These are phyloP conservation scores for Cyprinodon brontotheroides DNA, from an alignment of 2,113 vertebrate species.

Conservation along the genomic window DNA sequence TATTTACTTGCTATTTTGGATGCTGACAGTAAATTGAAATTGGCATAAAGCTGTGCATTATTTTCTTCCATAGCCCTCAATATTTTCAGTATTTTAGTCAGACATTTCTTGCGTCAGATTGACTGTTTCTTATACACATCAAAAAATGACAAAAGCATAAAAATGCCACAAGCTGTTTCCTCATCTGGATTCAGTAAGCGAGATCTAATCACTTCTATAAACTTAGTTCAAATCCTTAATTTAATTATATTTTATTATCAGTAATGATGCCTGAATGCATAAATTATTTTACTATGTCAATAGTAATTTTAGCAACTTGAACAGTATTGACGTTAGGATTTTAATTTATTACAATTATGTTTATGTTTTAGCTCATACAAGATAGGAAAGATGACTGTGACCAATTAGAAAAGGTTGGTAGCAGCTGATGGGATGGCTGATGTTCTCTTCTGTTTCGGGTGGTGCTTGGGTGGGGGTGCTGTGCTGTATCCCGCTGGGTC, in stretches of 20 bases:
- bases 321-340: not conserved
- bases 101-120: not conserved
- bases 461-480: slow-evolving; percentile 33
- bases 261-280: too few species aligned
- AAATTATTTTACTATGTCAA: not conserved
- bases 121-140: not conserved
- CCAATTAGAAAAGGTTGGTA: slow-evolving; percentile 21
- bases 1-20: too few species aligned
- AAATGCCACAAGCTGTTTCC: not conserved
- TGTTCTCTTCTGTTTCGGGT: slow-evolving; percentile 53
- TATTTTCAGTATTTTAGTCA: not conserved
- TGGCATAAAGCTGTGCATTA: not conserved
- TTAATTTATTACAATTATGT: not conserved
- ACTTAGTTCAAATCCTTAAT: not conserved
- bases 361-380: not conserved
- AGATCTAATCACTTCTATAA: not conserved
- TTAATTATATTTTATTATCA: too few species aligned
- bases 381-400: not conserved
- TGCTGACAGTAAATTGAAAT: too few species aligned
- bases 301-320: not conserved
- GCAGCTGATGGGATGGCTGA: slow-evolving; percentile 45
- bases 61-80: not conserved
- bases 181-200: not conserved
- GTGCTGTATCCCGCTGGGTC: slow-evolving; percentile 57
- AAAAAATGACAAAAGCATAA: not conserved